Conservation (phyloP, 2,113 vertebrate species). For the Brachyhypopomus occidentalis region DNA sequence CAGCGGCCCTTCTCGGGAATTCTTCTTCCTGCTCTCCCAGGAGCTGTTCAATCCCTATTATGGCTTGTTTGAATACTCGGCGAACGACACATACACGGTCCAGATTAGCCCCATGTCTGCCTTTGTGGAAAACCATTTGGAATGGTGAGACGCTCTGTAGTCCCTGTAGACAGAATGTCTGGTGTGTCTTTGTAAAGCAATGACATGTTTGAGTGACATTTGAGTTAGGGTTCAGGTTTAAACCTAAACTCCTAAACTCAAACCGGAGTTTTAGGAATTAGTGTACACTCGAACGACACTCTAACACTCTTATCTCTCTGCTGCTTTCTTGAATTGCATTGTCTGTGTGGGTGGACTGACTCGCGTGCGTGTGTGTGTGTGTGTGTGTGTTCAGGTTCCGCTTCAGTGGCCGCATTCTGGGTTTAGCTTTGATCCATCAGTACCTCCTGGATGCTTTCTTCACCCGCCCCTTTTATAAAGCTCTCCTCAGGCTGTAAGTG, state of each 20-base stretch:
- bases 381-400: slow-evolving; percentile 79
- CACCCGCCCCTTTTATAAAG: slow-evolving; percentile 90
- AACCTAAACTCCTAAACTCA: too few relatives aligned
- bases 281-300: too few relatives aligned
- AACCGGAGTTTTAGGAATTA: too few relatives aligned
- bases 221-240: too few relatives aligned
- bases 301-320: too few relatives aligned
- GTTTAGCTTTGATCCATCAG: slow-evolving; percentile 88
- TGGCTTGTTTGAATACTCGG: slow-evolving; percentile 89
- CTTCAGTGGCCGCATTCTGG: slow-evolving; percentile 88
- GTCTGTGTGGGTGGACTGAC: too few relatives aligned
- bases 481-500: slow-evolving; percentile 87
- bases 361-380: not conserved
- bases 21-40: slow-evolving; percentile 92
- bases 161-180: not conserved
- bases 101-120: slow-evolving; percentile 94
- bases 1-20: slow-evolving; percentile 88
- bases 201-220: too few relatives aligned
- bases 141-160: slow-evolving; percentile 76
- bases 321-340: too few relatives aligned
- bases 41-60: slow-evolving; percentile 94
- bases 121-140: slow-evolving; percentile 89
- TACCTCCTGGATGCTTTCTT: slow-evolving; percentile 91
- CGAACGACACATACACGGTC: slow-evolving; percentile 89
- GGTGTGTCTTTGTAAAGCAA: not conserved